A percentile compares a stretch with the other conserved stretches of the same genome.
phyloP scores from a whole-genome alignment of 2,797 vertebrate species.

The Staurois parvus region DNA sequence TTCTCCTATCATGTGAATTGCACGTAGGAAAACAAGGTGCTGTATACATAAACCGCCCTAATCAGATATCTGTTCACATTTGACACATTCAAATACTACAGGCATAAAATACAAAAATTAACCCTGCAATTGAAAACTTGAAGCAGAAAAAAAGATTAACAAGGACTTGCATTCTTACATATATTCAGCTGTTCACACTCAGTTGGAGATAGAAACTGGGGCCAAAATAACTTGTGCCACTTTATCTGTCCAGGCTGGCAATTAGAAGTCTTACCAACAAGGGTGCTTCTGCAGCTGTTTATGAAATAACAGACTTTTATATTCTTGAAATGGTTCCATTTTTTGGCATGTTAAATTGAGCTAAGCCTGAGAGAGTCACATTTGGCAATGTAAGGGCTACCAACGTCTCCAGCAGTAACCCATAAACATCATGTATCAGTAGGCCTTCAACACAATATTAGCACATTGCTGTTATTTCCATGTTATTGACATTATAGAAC shows the following conservation, averaged over 20 bases:
- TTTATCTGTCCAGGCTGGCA: constrained; percentile 4
- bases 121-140: neutral
- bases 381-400: neutral
- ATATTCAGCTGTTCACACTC: constrained; percentile 5
- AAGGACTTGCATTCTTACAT: neutral
- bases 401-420: neutral
- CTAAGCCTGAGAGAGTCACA: neutral
- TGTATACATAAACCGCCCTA: no score
- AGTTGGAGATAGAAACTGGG: neutral
- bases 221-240: neutral
- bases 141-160: neutral
- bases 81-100: neutral
- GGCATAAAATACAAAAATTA: neutral
- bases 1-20: no score
- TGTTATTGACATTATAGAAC: neutral
- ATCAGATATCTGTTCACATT: neutral
- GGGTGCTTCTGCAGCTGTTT: constrained; percentile 17
- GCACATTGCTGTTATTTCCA: neutral
- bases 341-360: constrained; percentile 23
- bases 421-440: neutral
- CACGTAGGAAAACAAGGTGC: no score
- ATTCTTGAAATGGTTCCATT: neutral
- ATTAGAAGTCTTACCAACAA: neutral
- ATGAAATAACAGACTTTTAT: neutral
- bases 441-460: neutral